Evolutionary conservation across 2,113 vertebrate species (phyloP).

Genomic region (Pseudonaja textilis): DNA sequence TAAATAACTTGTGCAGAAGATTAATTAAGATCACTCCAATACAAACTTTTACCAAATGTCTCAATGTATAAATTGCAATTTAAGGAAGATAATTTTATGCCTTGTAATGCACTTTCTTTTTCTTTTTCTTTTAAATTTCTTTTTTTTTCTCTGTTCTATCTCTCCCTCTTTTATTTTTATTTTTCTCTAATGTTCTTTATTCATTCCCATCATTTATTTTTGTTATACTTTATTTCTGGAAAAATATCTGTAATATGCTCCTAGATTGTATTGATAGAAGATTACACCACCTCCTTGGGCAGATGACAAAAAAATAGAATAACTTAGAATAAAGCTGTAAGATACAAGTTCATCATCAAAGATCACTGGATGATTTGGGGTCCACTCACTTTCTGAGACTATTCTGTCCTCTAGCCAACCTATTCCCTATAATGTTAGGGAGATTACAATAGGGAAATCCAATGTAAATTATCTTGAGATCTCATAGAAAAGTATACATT

Average conservation of each 20-base stretch:
- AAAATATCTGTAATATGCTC: not conserved
- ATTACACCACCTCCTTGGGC: not conserved
- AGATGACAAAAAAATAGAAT: not conserved
- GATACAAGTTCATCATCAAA: not conserved
- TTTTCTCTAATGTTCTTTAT: not conserved
- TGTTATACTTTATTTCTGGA: not conserved
- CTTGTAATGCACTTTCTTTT: not conserved
- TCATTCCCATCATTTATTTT: not conserved
- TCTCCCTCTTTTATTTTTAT: not conserved
- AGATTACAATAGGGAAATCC: not conserved
- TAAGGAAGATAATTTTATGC: not conserved
- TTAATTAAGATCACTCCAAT: not conserved
- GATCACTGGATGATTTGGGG: not conserved
- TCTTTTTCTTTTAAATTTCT: not conserved
- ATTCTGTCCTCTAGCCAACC: not conserved
- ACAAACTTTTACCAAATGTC: not conserved
- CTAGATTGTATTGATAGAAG: not conserved
- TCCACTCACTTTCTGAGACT: not conserved
- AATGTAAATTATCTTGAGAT: not conserved
- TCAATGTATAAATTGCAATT: not conserved
- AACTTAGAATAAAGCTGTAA: not conserved
- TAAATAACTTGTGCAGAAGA: not conserved
- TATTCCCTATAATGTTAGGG: not conserved
- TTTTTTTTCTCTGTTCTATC: not conserved
- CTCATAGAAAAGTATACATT: not conserved